Conservation (phyloP, 2,888 invertebrate genomes). For the Drosophila ustulata region DNA sequence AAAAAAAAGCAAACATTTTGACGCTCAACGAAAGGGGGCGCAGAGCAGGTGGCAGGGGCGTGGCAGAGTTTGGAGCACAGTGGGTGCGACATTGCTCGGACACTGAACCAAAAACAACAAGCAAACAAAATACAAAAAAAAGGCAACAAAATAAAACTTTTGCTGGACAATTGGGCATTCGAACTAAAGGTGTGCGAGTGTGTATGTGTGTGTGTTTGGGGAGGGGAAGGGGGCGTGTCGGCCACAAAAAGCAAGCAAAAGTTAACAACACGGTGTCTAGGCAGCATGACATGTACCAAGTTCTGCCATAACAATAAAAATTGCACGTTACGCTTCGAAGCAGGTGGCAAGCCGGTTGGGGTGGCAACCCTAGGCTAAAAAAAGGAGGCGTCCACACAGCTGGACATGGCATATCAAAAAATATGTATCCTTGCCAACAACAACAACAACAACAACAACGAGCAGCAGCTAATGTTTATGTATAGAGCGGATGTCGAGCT, state of each 20-base stretch:
- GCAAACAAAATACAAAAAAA: neutral
- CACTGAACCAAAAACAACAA: slow-evolving; percentile 7
- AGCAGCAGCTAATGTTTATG: slow-evolving; percentile 59
- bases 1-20: slow-evolving; percentile 37
- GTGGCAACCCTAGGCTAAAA: neutral
- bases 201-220: neutral
- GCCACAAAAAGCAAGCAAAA: slow-evolving; percentile 58
- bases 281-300: slow-evolving; percentile 67
- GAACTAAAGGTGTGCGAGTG: slow-evolving; percentile 1
- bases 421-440: slow-evolving; percentile 53
- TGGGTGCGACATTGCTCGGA: slow-evolving; percentile 25
- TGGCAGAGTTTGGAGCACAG: slow-evolving; percentile 8
- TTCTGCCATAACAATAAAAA: slow-evolving; percentile 72
- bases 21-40: slow-evolving; percentile 18
- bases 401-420: slow-evolving; percentile 76
- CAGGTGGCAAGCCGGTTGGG: slow-evolving; percentile 6
- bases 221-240: slow-evolving; percentile 19
- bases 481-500: slow-evolving; percentile 44
- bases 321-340: slow-evolving; percentile 67
- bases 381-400: slow-evolving; percentile 42
- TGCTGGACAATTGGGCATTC: slow-evolving; percentile 18
- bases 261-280: slow-evolving; percentile 65
- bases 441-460: too few species aligned
- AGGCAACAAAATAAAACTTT: slow-evolving; percentile 15
- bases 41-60: neutral